Conservation (phyloP, 2,888 invertebrate species). For the Fabriciana adippe region DNA sequence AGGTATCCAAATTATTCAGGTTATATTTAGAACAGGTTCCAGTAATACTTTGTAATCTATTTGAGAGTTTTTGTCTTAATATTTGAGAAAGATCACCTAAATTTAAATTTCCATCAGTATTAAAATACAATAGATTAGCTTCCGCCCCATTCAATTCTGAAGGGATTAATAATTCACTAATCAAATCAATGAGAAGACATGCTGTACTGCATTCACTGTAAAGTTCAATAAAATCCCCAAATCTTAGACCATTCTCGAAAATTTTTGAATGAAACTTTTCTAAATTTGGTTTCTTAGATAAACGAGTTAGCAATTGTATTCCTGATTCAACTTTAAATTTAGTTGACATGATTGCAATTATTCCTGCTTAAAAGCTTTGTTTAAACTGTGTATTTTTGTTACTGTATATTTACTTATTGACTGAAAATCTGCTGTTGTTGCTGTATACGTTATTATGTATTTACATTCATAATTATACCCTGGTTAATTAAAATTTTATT, state of each 20-base stretch:
- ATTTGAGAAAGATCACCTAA: constrained; percentile 48
- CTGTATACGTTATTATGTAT: too few relatives aligned
- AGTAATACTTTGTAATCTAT: not conserved
- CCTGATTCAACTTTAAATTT: constrained; percentile 80
- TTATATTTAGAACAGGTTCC: constrained; percentile 13
- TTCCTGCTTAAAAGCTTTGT: not conserved
- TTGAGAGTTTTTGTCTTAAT: constrained; percentile 44
- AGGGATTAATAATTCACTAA: constrained; percentile 60
- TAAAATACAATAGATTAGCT: constrained; percentile 63
- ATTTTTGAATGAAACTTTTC: constrained; percentile 71
- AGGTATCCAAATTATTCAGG: constrained; percentile 40
- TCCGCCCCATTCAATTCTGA: constrained; percentile 51
- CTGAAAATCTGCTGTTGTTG: too few relatives aligned
- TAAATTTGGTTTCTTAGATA: constrained; percentile 68
- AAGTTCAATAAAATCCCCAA: constrained; percentile 66
- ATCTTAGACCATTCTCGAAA: constrained; percentile 63
- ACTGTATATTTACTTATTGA: too few relatives aligned
- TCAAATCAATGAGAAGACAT: constrained; percentile 60
- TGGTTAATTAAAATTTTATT: too few relatives aligned
- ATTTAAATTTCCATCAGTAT: constrained; percentile 70
- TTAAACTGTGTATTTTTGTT: not conserved
- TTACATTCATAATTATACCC: too few relatives aligned
- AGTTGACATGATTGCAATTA: constrained; percentile 38
- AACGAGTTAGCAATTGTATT: constrained; percentile 79
- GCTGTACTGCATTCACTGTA: constrained; percentile 52